Conservation (phyloP, 2,113 vertebrate species). For the Megalops atlanticus region DNA sequence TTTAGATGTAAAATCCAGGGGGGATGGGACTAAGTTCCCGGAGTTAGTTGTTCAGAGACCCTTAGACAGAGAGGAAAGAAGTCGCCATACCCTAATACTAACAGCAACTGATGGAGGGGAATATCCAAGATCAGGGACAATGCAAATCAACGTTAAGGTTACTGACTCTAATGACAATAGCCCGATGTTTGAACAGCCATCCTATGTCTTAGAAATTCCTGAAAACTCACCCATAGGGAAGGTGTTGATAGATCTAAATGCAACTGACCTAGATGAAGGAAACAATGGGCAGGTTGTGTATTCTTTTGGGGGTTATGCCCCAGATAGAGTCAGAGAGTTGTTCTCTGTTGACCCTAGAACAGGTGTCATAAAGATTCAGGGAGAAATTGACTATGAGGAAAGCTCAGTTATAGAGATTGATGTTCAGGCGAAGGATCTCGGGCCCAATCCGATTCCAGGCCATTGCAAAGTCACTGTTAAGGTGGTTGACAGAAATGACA, state of each 20-base stretch:
- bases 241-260: constrained; percentile 90
- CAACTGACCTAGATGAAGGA: constrained; percentile 95
- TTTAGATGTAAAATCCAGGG: constrained; percentile 93
- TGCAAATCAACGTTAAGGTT: constrained; percentile 96
- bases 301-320: constrained; percentile 91
- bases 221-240: constrained; percentile 90
- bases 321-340: constrained; percentile 90
- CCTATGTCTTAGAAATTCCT: constrained; percentile 90
- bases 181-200: constrained; percentile 89
- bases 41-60: constrained; percentile 94
- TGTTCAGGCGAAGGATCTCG: constrained; percentile 91
- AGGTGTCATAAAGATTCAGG: constrained; percentile 92
- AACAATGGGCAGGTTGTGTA: constrained; percentile 95
- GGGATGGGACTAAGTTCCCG: constrained; percentile 95
- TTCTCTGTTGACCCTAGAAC: constrained; percentile 95
- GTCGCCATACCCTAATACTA: constrained; percentile 91
- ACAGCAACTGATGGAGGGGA: constrained; percentile 92
- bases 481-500: constrained; percentile 95
- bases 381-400: constrained; percentile 96
- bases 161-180: constrained; percentile 99
- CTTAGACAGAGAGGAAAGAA: constrained; percentile 92
- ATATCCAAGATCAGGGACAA: constrained; percentile 87
- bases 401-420: constrained; percentile 93
- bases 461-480: constrained; percentile 98
- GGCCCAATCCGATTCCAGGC: constrained; percentile 95